Percentiles rank a stretch among this genome's conserved stretches.
phyloP scores from a whole-genome alignment of 2,797 vertebrate genomes.

The Chromis chromis region DNA sequence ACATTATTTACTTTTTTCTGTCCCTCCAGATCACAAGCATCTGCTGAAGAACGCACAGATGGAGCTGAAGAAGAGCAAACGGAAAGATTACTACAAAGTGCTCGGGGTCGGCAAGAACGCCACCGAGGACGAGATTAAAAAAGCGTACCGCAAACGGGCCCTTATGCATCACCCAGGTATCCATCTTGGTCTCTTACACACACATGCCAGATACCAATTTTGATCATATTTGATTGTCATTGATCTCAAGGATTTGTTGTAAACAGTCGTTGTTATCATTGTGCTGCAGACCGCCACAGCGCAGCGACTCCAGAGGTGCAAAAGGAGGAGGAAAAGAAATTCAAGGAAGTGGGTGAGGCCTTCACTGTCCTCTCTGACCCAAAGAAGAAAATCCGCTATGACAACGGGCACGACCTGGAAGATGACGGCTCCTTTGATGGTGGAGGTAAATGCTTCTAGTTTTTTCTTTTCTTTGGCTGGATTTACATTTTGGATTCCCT shows the following conservation, averaged over 20 bases:
- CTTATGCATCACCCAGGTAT: constrained; percentile 97
- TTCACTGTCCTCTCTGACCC: constrained; percentile 98
- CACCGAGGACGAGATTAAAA: constrained; percentile 97
- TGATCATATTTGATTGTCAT: too few species aligned
- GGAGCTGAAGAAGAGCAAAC: constrained; percentile 95
- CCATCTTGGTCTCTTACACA: too few species aligned
- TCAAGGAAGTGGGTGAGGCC: constrained; percentile 98
- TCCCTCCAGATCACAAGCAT: constrained; percentile 91
- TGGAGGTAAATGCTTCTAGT: constrained; percentile 56
- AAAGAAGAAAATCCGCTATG: constrained; percentile 97
- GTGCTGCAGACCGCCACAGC: constrained; percentile 91
- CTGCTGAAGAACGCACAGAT: constrained; percentile 93
- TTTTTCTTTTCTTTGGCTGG: background rate
- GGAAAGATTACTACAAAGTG: constrained; percentile 99
- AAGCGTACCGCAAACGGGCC: constrained; percentile 96
- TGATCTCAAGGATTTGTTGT: background rate
- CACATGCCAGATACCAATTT: background rate
- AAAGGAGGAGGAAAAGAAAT: constrained; percentile 99
- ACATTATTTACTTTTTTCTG: background rate
- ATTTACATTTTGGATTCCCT: background rate
- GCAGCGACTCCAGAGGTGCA: constrained; percentile 94
- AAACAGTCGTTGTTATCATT: background rate
- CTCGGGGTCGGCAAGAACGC: constrained; percentile 93
- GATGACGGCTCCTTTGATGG: constrained; percentile 86
- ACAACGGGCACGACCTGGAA: constrained; percentile 95